Evolutionary conservation across 1,140 invertebrate genomes (phyloP).

Genomic region (Eriosoma lanigerum): DNA sequence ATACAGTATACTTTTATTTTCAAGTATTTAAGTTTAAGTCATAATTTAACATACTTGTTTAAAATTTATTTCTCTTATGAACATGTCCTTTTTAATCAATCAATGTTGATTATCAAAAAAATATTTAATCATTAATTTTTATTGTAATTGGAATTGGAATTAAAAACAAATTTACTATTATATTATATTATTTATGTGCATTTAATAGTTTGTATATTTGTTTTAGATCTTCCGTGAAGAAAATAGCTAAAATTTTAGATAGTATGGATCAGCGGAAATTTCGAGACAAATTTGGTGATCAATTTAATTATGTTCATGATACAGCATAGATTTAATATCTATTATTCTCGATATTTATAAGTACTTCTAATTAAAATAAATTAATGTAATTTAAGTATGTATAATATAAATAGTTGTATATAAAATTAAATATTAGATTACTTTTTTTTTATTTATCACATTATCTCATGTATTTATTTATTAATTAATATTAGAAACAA

Average conservation of each 20-base stretch:
- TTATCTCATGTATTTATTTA: not conserved
- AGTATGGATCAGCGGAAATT: slow-evolving; percentile 59
- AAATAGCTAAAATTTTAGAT: slow-evolving; percentile 60
- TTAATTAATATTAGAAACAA: not conserved
- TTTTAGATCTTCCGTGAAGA: slow-evolving; percentile 58
- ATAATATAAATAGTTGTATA: not conserved
- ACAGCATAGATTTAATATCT: slow-evolving; percentile 36
- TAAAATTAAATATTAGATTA: not conserved
- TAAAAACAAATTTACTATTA: too few relatives aligned
- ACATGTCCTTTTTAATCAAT: too few relatives aligned
- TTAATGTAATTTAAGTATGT: not conserved
- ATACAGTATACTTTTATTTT: too few relatives aligned
- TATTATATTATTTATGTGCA: too few relatives aligned
- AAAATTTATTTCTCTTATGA: too few relatives aligned
- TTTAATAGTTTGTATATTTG: not conserved
- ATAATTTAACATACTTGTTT: too few relatives aligned
- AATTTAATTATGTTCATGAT: slow-evolving; percentile 61
- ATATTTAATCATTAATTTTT: too few relatives aligned
- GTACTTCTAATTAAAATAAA: not conserved
- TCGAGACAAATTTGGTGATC: slow-evolving; percentile 64
- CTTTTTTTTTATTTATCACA: not conserved
- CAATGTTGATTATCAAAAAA: too few relatives aligned
- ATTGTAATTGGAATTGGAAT: too few relatives aligned
- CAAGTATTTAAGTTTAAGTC: too few relatives aligned
- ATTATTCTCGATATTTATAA: not conserved